Evolutionary conservation across 1,140 invertebrate genomes (phyloP).

Genomic region (Drosophila elegans): DNA sequence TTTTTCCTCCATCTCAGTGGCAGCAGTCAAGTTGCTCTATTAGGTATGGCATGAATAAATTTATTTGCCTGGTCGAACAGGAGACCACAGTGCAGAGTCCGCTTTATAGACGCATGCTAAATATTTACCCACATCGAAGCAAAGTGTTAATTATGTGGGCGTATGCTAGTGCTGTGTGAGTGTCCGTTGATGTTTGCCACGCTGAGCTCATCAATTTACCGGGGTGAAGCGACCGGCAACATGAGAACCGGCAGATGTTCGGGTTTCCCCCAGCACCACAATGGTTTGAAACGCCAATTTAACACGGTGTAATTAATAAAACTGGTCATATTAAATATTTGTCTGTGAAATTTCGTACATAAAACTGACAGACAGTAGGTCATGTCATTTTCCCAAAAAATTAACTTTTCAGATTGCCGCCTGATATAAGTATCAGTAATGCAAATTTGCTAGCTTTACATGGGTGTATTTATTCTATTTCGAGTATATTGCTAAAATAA

Average conservation of each 20-base stretch:
- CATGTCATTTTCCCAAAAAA: background rate
- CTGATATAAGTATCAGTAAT: too few species aligned
- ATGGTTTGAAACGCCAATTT: slow-evolving; percentile 4
- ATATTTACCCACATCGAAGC: slow-evolving; percentile 70
- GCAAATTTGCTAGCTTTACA: too few species aligned
- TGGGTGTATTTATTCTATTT: too few species aligned
- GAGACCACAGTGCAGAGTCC: slow-evolving; percentile 5
- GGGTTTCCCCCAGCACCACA: background rate
- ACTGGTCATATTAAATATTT: slow-evolving; percentile 7
- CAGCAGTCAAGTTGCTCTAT: slow-evolving; percentile 60
- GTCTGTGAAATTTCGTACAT: background rate
- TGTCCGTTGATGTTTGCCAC: slow-evolving; percentile 47
- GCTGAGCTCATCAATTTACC: slow-evolving; percentile 68
- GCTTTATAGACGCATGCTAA: slow-evolving; percentile 66
- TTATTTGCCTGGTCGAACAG: slow-evolving; percentile 38
- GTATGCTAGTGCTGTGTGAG: slow-evolving; percentile 22
- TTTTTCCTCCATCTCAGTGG: slow-evolving; percentile 7
- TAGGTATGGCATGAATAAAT: slow-evolving; percentile 70
- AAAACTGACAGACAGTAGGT: background rate
- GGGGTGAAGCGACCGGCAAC: slow-evolving; percentile 22
- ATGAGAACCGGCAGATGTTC: slow-evolving; percentile 26
- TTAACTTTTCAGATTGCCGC: too few species aligned
- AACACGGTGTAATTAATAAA: slow-evolving; percentile 12
- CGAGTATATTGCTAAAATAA: too few species aligned
- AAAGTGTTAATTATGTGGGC: slow-evolving; percentile 74